A percentile compares a stretch with the other conserved stretches of the same genome.
phyloP scores from a whole-genome alignment of 2,888 invertebrate species.

The Napeogenes inachia region DNA sequence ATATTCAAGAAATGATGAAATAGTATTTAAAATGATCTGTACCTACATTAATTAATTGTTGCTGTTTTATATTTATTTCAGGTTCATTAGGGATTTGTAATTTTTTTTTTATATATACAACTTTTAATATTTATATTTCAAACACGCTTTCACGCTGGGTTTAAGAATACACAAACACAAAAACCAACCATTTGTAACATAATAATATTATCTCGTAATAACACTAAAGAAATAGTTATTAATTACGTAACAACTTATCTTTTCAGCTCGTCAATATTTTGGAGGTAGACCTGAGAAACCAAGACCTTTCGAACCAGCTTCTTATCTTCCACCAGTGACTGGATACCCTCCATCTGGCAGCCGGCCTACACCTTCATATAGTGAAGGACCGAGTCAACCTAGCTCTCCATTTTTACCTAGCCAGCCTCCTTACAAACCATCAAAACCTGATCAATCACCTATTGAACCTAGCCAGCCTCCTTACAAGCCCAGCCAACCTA shows the following conservation, averaged over 20 bases:
- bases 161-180: background rate
- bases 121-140: background rate
- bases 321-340: constrained; percentile 56
- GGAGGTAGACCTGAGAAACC: constrained; percentile 82
- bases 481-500: constrained; percentile 42
- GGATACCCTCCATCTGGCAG: constrained; percentile 64
- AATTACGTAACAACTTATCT: constrained; percentile 25
- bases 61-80: too few species aligned
- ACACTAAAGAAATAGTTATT: background rate
- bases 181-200: background rate
- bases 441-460: constrained; percentile 36
- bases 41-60: too few species aligned
- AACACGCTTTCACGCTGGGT: constrained; percentile 5
- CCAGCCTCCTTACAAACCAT: constrained; percentile 42
- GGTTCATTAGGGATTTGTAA: too few species aligned
- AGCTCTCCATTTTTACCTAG: constrained; percentile 37
- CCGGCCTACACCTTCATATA: constrained; percentile 63
- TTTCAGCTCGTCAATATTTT: constrained; percentile 82
- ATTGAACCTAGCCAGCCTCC: constrained; percentile 43
- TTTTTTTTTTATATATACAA: too few species aligned
- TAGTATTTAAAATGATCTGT: too few species aligned
- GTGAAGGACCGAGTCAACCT: constrained; percentile 53
- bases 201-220: background rate
- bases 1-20: too few species aligned
- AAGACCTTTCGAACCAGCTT: constrained; percentile 80